Conservation (phyloP, 2,113 vertebrate species). For the Heloderma charlesbogerti region DNA sequence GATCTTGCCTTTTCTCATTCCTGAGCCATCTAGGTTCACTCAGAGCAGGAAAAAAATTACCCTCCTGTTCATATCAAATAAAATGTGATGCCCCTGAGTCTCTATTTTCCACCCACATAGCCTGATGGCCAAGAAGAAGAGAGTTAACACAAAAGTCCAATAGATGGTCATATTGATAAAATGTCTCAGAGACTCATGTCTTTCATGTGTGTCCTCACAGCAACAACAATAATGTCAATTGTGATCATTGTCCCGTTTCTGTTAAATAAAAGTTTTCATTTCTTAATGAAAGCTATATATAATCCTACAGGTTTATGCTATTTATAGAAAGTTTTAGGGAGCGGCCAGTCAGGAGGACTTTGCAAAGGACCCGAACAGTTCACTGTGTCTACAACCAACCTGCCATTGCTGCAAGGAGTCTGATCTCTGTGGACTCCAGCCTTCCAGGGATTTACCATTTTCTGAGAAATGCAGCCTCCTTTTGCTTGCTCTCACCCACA, state of each 20-base stretch:
- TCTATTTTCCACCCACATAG: not conserved
- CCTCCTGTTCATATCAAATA: slow-evolving; percentile 17
- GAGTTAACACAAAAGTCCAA: not conserved
- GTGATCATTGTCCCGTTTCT: not conserved
- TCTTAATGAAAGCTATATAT: not conserved
- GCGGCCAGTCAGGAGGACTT: not conserved
- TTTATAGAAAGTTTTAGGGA: slow-evolving; percentile 3
- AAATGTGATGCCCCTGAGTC: slow-evolving; percentile 3
- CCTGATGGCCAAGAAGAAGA: not conserved
- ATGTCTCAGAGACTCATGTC: not conserved
- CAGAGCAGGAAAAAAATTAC: not conserved
- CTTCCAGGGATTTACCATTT: slow-evolving; percentile 1
- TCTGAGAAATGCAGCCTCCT: not conserved
- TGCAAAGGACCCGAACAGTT: not conserved
- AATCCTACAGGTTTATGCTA: not conserved
- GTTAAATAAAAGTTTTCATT: not conserved
- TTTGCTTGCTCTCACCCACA: slow-evolving; percentile 27
- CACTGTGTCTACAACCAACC: not conserved
- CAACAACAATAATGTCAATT: not conserved
- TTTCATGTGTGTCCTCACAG: not conserved
- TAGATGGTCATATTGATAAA: slow-evolving; percentile 23
- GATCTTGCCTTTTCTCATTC: not conserved
- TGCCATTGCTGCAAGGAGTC: not conserved
- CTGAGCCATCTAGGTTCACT: slow-evolving; percentile 35
- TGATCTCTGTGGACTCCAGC: slow-evolving; percentile 2